phyloP scores from a whole-genome alignment of 1,140 invertebrate species.

The Sarcophaga bullata region DNA sequence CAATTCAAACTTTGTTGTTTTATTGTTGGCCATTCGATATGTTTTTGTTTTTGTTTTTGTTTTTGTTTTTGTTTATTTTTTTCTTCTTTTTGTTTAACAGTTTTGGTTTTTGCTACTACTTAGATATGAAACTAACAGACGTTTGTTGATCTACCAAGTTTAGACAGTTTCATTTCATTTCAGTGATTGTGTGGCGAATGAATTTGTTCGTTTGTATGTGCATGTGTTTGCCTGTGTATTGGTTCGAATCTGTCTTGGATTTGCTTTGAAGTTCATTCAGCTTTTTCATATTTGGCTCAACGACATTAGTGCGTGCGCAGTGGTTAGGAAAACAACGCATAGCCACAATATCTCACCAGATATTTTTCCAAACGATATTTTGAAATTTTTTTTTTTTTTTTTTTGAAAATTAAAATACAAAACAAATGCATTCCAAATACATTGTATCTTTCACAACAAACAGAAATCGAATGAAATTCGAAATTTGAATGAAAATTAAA shows the following conservation, averaged over 20 bases:
- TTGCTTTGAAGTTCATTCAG: conserved; percentile 28
- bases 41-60: neutral
- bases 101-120: neutral
- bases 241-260: neutral
- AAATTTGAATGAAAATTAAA: too few species aligned
- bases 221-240: neutral
- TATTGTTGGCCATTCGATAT: too few species aligned
- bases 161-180: neutral
- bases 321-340: conserved; percentile 35
- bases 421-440: too few species aligned
- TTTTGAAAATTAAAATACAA: too few species aligned
- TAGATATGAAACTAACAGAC: neutral
- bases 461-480: too few species aligned
- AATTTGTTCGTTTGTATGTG: neutral
- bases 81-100: neutral
- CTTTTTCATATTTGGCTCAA: conserved; percentile 4
- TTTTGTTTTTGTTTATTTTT: neutral
- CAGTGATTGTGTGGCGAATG: neutral
- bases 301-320: conserved; percentile 38
- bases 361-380: too few species aligned
- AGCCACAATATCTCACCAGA: too few species aligned
- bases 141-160: neutral
- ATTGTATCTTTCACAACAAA: too few species aligned
- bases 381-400: too few species aligned
- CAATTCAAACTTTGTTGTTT: too few species aligned